phyloP scores from a whole-genome alignment of 2,113 vertebrate species.

The Nematolebias whitei region DNA sequence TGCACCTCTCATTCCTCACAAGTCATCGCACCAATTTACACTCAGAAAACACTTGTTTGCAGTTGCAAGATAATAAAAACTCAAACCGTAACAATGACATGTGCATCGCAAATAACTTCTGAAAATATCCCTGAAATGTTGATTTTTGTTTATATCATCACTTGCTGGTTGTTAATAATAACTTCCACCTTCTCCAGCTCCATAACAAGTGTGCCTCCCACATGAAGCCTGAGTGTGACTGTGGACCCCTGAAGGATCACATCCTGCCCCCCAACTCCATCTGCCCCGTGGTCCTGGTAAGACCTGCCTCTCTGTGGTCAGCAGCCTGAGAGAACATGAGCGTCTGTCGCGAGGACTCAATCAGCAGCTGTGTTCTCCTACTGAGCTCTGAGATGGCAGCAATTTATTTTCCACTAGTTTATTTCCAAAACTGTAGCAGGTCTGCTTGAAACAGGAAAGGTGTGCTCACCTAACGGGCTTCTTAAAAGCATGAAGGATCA shows the following conservation, averaged over 20 bases:
- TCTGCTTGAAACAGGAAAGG: not conserved
- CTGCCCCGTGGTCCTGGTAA: slow-evolving; percentile 93
- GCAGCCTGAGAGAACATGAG: slow-evolving; percentile 17
- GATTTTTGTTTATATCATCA: not conserved
- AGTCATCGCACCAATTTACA: slow-evolving; percentile 72
- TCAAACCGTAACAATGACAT: slow-evolving; percentile 19
- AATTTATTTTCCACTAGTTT: slow-evolving; percentile 21
- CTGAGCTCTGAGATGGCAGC: slow-evolving; percentile 36
- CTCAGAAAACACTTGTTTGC: slow-evolving; percentile 62
- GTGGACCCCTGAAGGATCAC: slow-evolving; percentile 91
- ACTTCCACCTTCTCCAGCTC: slow-evolving; percentile 78
- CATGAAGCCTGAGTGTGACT: slow-evolving; percentile 94
- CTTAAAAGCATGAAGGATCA: not conserved
- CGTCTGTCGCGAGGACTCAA: slow-evolving; percentile 36
- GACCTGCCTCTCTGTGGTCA: slow-evolving; percentile 51
- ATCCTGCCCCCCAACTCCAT: slow-evolving; percentile 93
- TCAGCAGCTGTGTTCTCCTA: slow-evolving; percentile 42
- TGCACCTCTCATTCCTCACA: slow-evolving; percentile 51
- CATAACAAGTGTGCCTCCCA: slow-evolving; percentile 98
- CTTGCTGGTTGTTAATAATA: slow-evolving; percentile 44
- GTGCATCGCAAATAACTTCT: slow-evolving; percentile 38
- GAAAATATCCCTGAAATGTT: not conserved
- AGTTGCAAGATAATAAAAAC: slow-evolving; percentile 40
- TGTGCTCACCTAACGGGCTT: not conserved
- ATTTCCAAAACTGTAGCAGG: slow-evolving; percentile 14